These are phyloP conservation scores for Tenualosa ilisha DNA, from an alignment of 2,797 vertebrate species.

Conservation along the genomic window DNA sequence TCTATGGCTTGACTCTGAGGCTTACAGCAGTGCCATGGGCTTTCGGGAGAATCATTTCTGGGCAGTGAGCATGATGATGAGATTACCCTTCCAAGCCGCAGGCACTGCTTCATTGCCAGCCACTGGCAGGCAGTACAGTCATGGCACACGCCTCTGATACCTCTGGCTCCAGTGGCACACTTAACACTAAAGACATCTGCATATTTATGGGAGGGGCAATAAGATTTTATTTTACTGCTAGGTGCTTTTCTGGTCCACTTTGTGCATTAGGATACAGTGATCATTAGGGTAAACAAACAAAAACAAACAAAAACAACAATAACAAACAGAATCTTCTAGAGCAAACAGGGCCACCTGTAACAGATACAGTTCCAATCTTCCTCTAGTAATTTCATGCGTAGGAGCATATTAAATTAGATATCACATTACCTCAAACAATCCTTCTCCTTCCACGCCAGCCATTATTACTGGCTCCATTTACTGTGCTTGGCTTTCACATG, in stretches of 20 bases:
- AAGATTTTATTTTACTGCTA: constrained; percentile 9
- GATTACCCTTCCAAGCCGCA: background rate
- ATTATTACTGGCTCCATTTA: background rate
- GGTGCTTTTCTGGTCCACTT: background rate
- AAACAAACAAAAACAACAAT: background rate
- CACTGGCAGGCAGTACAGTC: background rate
- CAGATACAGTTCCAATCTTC: background rate
- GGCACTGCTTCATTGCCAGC: background rate
- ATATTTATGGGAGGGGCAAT: background rate
- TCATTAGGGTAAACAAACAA: background rate
- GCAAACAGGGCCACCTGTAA: background rate
- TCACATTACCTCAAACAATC: background rate
- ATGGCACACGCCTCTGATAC: background rate
- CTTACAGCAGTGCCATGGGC: background rate
- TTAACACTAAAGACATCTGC: background rate
- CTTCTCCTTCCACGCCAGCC: background rate
- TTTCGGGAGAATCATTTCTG: background rate
- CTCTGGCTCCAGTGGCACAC: background rate
- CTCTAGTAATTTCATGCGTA: background rate
- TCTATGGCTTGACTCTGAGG: background rate
- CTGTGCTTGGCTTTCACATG: background rate
- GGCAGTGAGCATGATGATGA: background rate
- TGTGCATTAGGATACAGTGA: background rate
- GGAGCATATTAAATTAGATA: constrained; percentile 19
- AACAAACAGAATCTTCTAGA: background rate